Conservation (phyloP, 2,797 vertebrate genomes). For the Novumbra hubbsi region DNA sequence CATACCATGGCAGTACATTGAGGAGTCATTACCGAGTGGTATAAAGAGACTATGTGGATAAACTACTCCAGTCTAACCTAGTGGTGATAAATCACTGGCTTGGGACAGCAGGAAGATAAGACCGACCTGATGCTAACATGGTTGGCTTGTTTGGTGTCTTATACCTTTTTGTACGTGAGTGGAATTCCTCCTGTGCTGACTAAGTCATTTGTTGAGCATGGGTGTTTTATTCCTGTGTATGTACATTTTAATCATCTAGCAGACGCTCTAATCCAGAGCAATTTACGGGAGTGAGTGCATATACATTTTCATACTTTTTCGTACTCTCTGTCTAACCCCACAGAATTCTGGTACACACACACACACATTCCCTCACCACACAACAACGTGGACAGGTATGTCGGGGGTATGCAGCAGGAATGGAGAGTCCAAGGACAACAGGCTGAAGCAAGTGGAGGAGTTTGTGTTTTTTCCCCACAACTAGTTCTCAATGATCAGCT, state of each 20-base stretch:
- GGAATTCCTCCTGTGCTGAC: neutral
- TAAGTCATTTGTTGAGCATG: conserved; percentile 12
- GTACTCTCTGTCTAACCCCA: neutral
- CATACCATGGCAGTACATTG: neutral
- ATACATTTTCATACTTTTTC: too few species aligned
- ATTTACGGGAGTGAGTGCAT: too few species aligned
- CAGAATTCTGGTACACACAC: conserved; percentile 41
- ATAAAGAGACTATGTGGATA: conserved; percentile 25
- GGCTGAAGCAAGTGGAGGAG: conserved; percentile 33
- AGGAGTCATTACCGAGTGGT: conserved; percentile 4
- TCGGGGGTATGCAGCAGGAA: conserved; percentile 16
- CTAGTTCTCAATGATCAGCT: conserved; percentile 60
- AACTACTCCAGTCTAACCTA: conserved; percentile 7
- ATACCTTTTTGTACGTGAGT: conserved; percentile 15
- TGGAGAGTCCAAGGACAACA: conserved; percentile 23
- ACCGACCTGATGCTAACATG: conserved; percentile 26
- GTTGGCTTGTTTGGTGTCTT: conserved; percentile 40
- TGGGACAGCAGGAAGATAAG: conserved; percentile 22
- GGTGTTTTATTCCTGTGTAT: neutral
- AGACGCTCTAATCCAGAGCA: too few species aligned
- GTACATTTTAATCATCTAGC: too few species aligned
- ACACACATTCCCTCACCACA: conserved; percentile 38
- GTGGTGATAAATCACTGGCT: conserved; percentile 12
- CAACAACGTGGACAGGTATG: conserved; percentile 32
- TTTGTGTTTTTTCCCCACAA: conserved; percentile 44